phyloP scores from a whole-genome alignment of 2,797 vertebrate species.

The Trichosurus vulpecula region DNA sequence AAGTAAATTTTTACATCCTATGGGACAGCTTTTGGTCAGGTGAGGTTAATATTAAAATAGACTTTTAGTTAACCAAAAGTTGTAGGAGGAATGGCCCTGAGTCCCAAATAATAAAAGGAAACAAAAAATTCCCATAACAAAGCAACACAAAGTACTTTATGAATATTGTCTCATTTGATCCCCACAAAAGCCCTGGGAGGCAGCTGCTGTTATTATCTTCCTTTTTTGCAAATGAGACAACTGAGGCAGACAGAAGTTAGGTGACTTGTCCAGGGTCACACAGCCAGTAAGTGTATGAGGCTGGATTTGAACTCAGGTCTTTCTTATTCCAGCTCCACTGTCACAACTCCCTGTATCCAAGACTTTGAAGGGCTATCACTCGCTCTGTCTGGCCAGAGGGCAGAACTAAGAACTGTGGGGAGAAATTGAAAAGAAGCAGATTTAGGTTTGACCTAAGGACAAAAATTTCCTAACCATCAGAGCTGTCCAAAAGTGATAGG shows the following conservation, averaged over 20 bases:
- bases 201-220: not conserved
- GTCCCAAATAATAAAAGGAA: not conserved
- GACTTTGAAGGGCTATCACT: not conserved
- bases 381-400: not conserved
- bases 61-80: not conserved
- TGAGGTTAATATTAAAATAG: not conserved
- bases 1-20: not conserved
- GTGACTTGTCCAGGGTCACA: not conserved
- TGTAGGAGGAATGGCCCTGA: not conserved
- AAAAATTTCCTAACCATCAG: not conserved
- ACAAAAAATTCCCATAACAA: not conserved
- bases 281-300: not conserved
- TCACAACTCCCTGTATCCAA: not conserved
- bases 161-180: not conserved
- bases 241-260: not conserved
- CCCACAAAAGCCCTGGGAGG: not conserved
- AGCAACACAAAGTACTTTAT: not conserved
- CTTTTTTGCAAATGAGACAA: not conserved
- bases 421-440: not conserved
- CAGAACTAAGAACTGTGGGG: not conserved
- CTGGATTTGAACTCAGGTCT: not conserved
- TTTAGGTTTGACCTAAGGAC: not conserved
- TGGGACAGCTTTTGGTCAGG: not conserved
- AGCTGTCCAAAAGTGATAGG: not conserved
- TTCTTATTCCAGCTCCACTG: not conserved